Evolutionary conservation across 2,113 vertebrate genomes (phyloP).

Genomic region (Corythaixoides concolor): DNA sequence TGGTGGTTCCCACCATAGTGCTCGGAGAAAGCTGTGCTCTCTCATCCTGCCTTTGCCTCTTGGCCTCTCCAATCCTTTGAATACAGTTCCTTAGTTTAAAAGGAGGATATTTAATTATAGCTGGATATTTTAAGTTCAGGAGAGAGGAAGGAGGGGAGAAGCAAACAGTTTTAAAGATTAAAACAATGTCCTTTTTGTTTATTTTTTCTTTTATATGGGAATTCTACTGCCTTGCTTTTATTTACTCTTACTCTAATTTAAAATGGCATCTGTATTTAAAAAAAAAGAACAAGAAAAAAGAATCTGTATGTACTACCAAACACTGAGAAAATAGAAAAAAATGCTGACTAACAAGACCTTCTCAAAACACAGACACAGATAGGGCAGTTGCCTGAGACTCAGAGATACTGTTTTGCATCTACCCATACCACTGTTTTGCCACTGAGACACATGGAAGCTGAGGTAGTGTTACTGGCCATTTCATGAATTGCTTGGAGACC

Average conservation of each 20-base stretch:
- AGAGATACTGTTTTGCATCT: not conserved
- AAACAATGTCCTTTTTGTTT: slow-evolving; percentile 44
- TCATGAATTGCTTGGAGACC: not conserved
- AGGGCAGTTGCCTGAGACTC: not conserved
- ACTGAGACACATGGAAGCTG: not conserved
- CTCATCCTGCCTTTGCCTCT: slow-evolving; percentile 22
- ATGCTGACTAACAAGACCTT: not conserved
- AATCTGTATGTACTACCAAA: not conserved
- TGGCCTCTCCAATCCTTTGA: slow-evolving; percentile 53
- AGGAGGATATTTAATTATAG: slow-evolving; percentile 75
- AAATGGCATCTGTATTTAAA: slow-evolving; percentile 18
- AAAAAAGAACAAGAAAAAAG: not conserved
- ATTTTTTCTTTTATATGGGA: slow-evolving; percentile 63
- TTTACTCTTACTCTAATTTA: not conserved
- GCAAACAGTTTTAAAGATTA: slow-evolving; percentile 41
- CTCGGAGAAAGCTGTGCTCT: slow-evolving; percentile 14
- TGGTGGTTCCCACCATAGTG: not conserved
- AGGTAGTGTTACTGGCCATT: not conserved
- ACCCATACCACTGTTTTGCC: not conserved
- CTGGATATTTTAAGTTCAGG: slow-evolving; percentile 61
- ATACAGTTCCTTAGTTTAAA: slow-evolving; percentile 54
- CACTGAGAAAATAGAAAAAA: not conserved
- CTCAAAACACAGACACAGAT: not conserved
- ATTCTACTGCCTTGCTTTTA: slow-evolving; percentile 24
- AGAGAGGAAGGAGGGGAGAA: slow-evolving; percentile 54